Evolutionary conservation across 2,113 vertebrate genomes (phyloP).

Genomic region (Pelobates fuscus): DNA sequence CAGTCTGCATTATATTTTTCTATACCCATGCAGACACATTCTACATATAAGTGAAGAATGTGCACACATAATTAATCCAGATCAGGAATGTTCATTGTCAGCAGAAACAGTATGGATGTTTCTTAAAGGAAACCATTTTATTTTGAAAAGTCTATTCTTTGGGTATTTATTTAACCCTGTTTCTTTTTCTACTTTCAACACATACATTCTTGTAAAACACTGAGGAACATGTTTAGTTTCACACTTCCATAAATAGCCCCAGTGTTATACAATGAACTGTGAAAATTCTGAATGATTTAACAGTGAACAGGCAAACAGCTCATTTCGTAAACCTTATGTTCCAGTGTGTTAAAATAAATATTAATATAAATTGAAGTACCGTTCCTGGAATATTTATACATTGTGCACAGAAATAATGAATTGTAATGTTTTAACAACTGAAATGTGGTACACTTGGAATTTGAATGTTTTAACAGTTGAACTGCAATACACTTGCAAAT

Average conservation of each 20-base stretch:
- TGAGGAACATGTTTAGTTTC: not conserved
- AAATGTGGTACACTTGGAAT: not conserved
- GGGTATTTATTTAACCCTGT: not conserved
- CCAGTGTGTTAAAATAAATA: conserved; percentile 55
- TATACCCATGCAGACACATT: not conserved
- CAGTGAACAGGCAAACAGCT: conserved; percentile 52
- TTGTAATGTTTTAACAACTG: conserved; percentile 35
- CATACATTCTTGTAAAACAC: conserved; percentile 8
- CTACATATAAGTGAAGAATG: not conserved
- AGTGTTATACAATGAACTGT: conserved; percentile 21
- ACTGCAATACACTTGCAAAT: not conserved
- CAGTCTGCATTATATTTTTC: not conserved
- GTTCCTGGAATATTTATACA: conserved; percentile 55
- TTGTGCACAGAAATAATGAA: conserved; percentile 20
- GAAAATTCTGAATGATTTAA: conserved; percentile 30
- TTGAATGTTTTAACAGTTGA: not conserved
- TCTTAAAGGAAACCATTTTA: not conserved
- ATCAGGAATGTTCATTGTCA: too few relatives aligned
- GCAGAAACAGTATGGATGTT: not conserved
- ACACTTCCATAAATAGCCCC: conserved; percentile 32
- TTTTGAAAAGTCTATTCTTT: not conserved
- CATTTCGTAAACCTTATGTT: conserved; percentile 51
- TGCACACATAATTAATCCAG: too few relatives aligned
- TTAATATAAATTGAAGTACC: conserved; percentile 53
- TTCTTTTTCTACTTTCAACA: conserved; percentile 9